Base-by-base conservation (phyloP, 1,140 invertebrate genomes). In the Aplysia californica region DNA sequence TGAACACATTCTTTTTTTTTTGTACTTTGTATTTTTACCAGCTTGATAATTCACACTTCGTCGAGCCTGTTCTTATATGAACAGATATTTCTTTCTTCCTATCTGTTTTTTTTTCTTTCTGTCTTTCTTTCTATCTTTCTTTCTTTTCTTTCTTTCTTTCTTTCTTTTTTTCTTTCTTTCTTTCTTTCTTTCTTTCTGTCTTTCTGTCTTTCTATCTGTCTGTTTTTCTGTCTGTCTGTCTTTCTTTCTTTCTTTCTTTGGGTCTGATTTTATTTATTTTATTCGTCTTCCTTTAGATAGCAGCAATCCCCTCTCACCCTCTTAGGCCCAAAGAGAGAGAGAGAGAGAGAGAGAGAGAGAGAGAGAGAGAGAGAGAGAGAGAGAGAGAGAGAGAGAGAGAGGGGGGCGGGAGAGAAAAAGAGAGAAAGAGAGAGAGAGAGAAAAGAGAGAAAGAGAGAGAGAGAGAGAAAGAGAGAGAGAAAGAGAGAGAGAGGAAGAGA, bases 401-500 rank as follows among this genome's bases (percentile, higher is more conserved):
- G 55, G 61, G 26, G 61, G 55, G 38, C n/a, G 4, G 59, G 50
- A 73, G 50, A 59, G 29, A 73, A 0, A 59, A 20, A 58, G 70
- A 31, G 50, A 55, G 21, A 23, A n/a, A 26, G 3, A 31, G 35
- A 65, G 44, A 71, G 10, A 39, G 39, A 21, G 21, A 64, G 50
- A 6, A 66, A 38, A 66, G 18, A 66, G 61, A 75, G 20, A 75
- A 41, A 75, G 10, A 61, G 56, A 73, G 21, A 73, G 70, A 73
- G 31, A 35, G 15, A 73, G 26, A 73, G 55, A 73, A 2, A 59
- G 55, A 73, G 26, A 73, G 55, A 58, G 4, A 72, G 50, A 73
- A 31, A 59, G 29, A 73, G 0, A 59, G 26, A 58, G 70, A 31
- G 50, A 55, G 21, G n/a, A n/a, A 26, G 3, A 31, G 35, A 65